These are phyloP conservation scores for Pelusios castaneus DNA, from an alignment of 2,113 vertebrate species.

Conservation along the genomic window DNA sequence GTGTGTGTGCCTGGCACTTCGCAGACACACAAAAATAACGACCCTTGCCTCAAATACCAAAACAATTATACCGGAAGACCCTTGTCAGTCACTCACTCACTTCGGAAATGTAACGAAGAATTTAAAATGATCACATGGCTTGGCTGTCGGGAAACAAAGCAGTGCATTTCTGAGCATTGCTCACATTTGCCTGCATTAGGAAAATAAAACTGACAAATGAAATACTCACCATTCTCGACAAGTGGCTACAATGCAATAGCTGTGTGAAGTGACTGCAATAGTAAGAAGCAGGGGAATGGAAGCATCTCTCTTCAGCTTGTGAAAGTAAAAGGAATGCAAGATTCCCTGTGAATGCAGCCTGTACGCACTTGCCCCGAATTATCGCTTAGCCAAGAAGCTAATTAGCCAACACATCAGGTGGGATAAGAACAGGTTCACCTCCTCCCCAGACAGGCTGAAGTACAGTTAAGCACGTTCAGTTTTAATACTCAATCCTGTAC, in stretches of 20 bases:
- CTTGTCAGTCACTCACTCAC: constrained; percentile 39
- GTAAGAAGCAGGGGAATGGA: constrained; percentile 52
- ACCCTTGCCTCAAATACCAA: constrained; percentile 29
- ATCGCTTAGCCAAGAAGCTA: constrained; percentile 73
- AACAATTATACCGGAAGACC: constrained; percentile 32
- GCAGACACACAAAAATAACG: constrained; percentile 29
- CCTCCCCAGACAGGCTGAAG: constrained; percentile 50
- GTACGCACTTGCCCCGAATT: constrained; percentile 75
- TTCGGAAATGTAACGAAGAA: constrained; percentile 48
- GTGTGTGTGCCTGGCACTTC: not conserved
- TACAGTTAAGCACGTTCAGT: constrained; percentile 70
- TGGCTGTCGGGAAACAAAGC: constrained; percentile 52
- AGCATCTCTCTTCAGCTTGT: constrained; percentile 68
- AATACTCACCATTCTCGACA: constrained; percentile 52
- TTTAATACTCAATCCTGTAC: constrained; percentile 50
- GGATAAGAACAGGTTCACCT: constrained; percentile 80
- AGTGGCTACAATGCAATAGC: constrained; percentile 44
- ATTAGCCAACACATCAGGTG: constrained; percentile 77
- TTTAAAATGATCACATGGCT: constrained; percentile 43
- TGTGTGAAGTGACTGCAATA: constrained; percentile 21
- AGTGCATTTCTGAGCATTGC: constrained; percentile 53
- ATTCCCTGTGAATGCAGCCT: constrained; percentile 70
- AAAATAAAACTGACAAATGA: constrained; percentile 72
- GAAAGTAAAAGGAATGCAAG: constrained; percentile 72
- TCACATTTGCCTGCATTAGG: constrained; percentile 66